Conservation (phyloP, 2,888 invertebrate species). For the Temnothorax rugatulus region DNA sequence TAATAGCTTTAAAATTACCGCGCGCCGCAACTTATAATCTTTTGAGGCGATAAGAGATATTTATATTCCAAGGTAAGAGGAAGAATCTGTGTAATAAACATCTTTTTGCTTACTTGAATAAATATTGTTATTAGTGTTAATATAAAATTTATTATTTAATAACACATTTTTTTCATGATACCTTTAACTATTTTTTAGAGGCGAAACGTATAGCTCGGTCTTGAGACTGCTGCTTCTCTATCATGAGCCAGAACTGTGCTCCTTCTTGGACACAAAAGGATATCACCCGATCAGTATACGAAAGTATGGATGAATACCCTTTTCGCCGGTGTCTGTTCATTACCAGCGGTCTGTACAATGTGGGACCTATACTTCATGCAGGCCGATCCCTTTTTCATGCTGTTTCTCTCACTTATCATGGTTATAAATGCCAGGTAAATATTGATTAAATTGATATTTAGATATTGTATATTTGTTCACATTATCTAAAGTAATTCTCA, state of each 20-base stretch:
- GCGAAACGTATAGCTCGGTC: constrained; percentile 87
- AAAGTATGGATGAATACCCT: constrained; percentile 96
- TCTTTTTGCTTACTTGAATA: constrained; percentile 1
- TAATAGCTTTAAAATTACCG: constrained; percentile 95
- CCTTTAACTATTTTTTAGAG: constrained; percentile 83
- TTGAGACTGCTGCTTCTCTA: constrained; percentile 94
- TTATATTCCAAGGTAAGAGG: constrained; percentile 92
- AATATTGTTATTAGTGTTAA: neutral
- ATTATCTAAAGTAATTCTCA: constrained; percentile 10
- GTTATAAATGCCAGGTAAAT: constrained; percentile 94
- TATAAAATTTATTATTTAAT: neutral
- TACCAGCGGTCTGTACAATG: constrained; percentile 95
- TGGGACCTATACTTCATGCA: constrained; percentile 99
- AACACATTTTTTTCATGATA: neutral
- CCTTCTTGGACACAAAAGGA: constrained; percentile 97
- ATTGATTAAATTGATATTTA: constrained; percentile 59
- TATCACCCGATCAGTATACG: constrained; percentile 96
- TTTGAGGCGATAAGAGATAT: constrained; percentile 96
- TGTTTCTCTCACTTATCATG: constrained; percentile 98
- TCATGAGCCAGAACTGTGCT: constrained; percentile 99
- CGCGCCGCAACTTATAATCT: constrained; percentile 96
- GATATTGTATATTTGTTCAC: neutral
- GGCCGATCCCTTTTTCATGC: constrained; percentile 98
- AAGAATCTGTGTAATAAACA: neutral
- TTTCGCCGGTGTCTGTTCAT: constrained; percentile 94